Percentiles rank a stretch among this genome's conserved stretches.
Conservation (phyloP, 2,888 invertebrate species). For the Hirtodrosophila cameraria region DNA sequence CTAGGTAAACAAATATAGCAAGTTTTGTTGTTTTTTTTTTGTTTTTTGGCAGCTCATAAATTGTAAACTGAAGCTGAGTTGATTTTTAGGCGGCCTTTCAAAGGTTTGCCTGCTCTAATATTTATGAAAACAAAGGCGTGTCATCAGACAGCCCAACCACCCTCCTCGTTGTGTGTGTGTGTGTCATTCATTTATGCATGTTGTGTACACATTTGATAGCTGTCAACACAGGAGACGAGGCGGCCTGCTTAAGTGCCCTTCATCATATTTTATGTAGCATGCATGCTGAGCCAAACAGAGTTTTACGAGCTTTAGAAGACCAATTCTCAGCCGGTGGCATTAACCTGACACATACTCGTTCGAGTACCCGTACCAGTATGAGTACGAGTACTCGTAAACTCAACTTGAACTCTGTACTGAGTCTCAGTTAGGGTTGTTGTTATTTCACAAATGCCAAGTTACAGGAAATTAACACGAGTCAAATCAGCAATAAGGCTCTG, state of each 20-base stretch:
- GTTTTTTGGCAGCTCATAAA: conserved; percentile 45
- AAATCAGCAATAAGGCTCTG: conserved; percentile 57
- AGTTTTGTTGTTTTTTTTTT: conserved; percentile 32
- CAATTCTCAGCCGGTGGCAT: conserved; percentile 61
- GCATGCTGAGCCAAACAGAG: conserved; percentile 29
- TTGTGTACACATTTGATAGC: conserved; percentile 72
- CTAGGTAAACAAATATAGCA: conserved; percentile 54
- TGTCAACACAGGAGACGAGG: conserved; percentile 58
- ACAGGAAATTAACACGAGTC: conserved; percentile 73
- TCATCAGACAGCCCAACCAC: conserved; percentile 20
- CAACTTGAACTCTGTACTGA: conserved; percentile 47
- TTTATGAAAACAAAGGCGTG: conserved; percentile 69
- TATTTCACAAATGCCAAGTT: conserved; percentile 50
- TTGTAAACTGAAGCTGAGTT: conserved; percentile 32
- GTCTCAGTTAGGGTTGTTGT: conserved; percentile 24
- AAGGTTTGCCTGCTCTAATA: conserved; percentile 63
- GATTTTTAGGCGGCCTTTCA: conserved; percentile 41
- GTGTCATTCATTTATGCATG: conserved; percentile 71
- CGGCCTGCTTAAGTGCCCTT: conserved; percentile 67
- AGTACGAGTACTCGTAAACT: conserved; percentile 51
- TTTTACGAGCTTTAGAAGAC: conserved; percentile 68
- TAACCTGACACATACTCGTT: conserved; percentile 43
- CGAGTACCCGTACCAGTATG: conserved; percentile 27
- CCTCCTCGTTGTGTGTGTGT: conserved; percentile 18
- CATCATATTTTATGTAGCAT: conserved; percentile 75